Conservation (phyloP, 2,888 invertebrate genomes). For the Troides helena region DNA sequence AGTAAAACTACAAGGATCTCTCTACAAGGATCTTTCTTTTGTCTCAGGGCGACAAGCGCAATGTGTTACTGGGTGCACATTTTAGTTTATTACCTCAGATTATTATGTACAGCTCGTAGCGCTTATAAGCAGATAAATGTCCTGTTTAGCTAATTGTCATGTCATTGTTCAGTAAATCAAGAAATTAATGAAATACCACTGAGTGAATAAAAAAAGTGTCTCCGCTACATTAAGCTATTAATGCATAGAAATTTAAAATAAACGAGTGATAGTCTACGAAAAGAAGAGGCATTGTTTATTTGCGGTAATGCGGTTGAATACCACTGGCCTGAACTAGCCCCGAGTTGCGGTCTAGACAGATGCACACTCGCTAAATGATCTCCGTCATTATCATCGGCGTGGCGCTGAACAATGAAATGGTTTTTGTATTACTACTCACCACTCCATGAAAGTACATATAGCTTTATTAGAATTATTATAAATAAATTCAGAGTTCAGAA, state of each 20-base stretch:
- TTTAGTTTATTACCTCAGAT: no score
- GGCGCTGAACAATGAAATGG: conserved; percentile 19
- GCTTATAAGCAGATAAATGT: background rate
- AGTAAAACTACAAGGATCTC: no score
- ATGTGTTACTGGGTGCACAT: no score
- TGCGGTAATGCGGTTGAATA: background rate
- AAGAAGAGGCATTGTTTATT: background rate
- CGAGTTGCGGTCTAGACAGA: conserved; percentile 28
- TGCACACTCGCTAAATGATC: conserved; percentile 27
- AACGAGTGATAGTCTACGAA: background rate
- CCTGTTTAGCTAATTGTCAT: no score
- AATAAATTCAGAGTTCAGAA: background rate
- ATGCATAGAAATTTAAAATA: background rate
- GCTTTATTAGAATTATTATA: background rate
- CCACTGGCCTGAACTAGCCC: conserved; percentile 5
- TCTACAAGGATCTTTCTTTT: no score
- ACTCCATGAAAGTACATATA: background rate
- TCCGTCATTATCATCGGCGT: conserved; percentile 24
- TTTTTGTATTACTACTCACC: conserved; percentile 4
- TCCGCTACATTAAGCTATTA: background rate
- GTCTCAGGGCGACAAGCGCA: no score
- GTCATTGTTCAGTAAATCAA: background rate
- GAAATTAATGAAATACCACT: background rate
- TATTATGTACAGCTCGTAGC: background rate
- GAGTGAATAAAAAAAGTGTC: background rate